These are phyloP conservation scores for Arenicola marina DNA, from an alignment of 2,888 invertebrate species.

Conservation along the genomic window DNA sequence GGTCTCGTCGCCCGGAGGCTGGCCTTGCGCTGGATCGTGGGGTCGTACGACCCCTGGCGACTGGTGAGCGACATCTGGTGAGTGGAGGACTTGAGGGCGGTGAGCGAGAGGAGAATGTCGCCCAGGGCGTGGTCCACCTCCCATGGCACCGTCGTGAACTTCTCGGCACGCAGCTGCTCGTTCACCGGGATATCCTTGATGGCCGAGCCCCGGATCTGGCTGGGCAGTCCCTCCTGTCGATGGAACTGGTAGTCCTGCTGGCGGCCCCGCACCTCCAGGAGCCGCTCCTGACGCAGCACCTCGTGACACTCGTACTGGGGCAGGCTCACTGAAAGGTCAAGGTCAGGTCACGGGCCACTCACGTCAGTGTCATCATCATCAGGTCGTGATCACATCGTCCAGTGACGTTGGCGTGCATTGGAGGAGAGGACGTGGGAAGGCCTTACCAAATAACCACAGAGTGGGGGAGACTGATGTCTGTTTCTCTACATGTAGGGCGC, in stretches of 20 bases:
- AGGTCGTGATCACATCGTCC: too few relatives aligned
- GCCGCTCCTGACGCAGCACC: conserved; percentile 32
- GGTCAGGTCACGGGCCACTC: too few relatives aligned
- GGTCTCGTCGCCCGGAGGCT: background rate
- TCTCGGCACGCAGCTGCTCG: conserved; percentile 31
- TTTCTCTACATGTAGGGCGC: too few relatives aligned
- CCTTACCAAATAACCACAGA: too few relatives aligned
- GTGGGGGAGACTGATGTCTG: too few relatives aligned
- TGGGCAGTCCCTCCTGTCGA: conserved; percentile 12
- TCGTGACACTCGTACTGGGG: conserved; percentile 33
- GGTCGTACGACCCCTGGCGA: background rate
- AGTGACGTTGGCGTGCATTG: too few relatives aligned
- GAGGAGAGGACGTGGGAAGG: too few relatives aligned
- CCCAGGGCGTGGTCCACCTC: conserved; percentile 23
- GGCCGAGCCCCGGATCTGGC: conserved; percentile 18
- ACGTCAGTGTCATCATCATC: too few relatives aligned
- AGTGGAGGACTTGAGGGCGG: conserved; percentile 7
- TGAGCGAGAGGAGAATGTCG: conserved; percentile 21
- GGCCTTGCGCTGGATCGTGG: background rate
- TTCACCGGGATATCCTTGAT: conserved; percentile 30
- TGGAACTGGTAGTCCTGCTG: conserved; percentile 33
- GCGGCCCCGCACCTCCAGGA: conserved; percentile 30
- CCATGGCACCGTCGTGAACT: conserved; percentile 30
- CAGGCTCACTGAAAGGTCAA: conserved; percentile 28
- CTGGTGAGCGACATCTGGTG: conserved; percentile 2